Percentiles rank a stretch among this genome's conserved stretches.
Evolutionary conservation across 2,113 vertebrate genomes (phyloP).

Genomic region (Callaeas wilsoni): DNA sequence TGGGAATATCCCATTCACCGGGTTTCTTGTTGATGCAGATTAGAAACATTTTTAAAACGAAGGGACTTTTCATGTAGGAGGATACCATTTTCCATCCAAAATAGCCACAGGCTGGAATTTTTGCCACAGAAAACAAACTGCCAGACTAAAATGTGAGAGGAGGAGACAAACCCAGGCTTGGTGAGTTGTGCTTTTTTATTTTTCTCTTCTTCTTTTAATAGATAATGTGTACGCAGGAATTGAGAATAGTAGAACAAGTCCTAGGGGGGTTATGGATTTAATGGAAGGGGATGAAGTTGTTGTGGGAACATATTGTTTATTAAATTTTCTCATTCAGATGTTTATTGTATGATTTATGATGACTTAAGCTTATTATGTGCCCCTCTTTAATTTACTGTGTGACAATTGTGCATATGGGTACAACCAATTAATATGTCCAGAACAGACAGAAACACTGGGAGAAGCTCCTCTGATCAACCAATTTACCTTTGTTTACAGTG

Average conservation of each 20-base stretch:
- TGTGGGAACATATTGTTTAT: background rate
- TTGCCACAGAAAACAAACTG: background rate
- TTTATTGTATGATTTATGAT: constrained; percentile 21
- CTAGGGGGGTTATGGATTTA: background rate
- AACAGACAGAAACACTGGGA: background rate
- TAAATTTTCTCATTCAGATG: constrained; percentile 1
- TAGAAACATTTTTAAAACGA: background rate
- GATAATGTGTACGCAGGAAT: background rate
- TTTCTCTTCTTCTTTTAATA: background rate
- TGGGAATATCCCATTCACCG: background rate
- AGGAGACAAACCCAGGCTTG: background rate
- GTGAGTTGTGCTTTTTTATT: background rate
- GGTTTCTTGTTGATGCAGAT: background rate
- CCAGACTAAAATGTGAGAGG: background rate
- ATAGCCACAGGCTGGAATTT: background rate
- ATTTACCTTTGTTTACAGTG: background rate
- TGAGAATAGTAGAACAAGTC: constrained; percentile 13
- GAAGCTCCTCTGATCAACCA: background rate
- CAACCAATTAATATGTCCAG: background rate
- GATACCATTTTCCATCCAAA: background rate
- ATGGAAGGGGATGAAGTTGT: constrained; percentile 2
- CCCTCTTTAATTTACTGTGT: constrained; percentile 7
- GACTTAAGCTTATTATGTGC: background rate
- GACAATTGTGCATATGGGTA: background rate
- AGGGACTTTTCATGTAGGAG: background rate